Evolutionary conservation across 1,140 invertebrate species (phyloP).

Genomic region (Monomorium pharaonis): DNA sequence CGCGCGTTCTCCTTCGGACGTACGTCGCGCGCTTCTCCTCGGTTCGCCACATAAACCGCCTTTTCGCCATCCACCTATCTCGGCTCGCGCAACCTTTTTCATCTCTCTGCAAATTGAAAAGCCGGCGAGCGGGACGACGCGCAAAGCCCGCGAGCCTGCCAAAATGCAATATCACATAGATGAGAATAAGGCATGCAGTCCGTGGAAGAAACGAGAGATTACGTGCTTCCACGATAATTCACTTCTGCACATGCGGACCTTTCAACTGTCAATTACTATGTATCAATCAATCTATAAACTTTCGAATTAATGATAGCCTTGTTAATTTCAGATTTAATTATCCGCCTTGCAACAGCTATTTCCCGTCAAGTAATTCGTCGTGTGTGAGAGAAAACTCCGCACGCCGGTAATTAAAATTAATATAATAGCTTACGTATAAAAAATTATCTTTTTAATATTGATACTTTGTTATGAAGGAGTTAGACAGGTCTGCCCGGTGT

Average conservation of each 20-base stretch:
- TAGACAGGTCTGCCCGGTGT: too few species aligned
- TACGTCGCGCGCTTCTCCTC: slow-evolving; percentile 35
- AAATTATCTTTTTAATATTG: not conserved
- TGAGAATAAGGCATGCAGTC: slow-evolving; percentile 29
- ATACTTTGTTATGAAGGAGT: too few species aligned
- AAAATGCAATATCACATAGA: slow-evolving; percentile 66
- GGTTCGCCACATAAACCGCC: slow-evolving; percentile 61
- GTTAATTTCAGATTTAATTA: slow-evolving; percentile 3
- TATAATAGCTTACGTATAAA: not conserved
- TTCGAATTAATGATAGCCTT: slow-evolving; percentile 13
- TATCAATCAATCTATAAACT: slow-evolving; percentile 14
- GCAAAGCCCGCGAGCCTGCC: slow-evolving; percentile 29
- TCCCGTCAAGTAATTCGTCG: not conserved
- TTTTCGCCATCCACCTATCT: slow-evolving; percentile 49
- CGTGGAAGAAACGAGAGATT: not conserved
- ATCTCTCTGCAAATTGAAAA: slow-evolving; percentile 79
- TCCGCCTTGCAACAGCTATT: not conserved
- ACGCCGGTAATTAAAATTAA: not conserved
- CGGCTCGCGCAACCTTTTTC: slow-evolving; percentile 46
- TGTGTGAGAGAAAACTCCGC: not conserved
- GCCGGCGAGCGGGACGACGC: slow-evolving; percentile 54
- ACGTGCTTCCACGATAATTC: slow-evolving; percentile 47
- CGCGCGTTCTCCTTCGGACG: slow-evolving; percentile 28
- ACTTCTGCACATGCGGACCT: not conserved
- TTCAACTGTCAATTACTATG: too few species aligned